Evolutionary conservation across 2,888 invertebrate species (phyloP).

Genomic region (Chesias legatella): DNA sequence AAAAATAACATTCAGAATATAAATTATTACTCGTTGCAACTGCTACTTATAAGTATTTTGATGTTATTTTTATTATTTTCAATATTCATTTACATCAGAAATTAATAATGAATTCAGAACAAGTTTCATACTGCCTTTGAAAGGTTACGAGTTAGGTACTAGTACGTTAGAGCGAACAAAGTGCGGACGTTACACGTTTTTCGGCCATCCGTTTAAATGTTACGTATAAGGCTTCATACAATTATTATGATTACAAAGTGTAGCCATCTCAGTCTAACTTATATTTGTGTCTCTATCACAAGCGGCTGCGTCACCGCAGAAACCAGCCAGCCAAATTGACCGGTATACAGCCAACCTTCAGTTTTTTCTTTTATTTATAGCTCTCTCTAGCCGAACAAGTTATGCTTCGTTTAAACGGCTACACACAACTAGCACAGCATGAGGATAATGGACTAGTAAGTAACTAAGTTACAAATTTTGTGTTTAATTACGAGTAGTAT

Average conservation of each 20-base stretch:
- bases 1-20: no score
- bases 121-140: slow-evolving; percentile 43
- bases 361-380: slow-evolving; percentile 79
- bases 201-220: slow-evolving; percentile 68
- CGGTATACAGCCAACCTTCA: slow-evolving; percentile 79
- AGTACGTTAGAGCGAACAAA: slow-evolving; percentile 56
- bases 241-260: slow-evolving; percentile 65
- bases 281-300: slow-evolving; percentile 46
- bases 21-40: no score
- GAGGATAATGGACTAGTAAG: slow-evolving; percentile 1
- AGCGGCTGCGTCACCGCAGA: slow-evolving; percentile 72
- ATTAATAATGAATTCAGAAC: slow-evolving; percentile 41
- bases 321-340: slow-evolving; percentile 79
- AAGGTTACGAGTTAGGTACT: slow-evolving; percentile 41
- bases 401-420: slow-evolving; percentile 55
- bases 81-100: not conserved
- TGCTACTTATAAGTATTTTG: no score
- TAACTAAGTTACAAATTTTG: not conserved
- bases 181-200: slow-evolving; percentile 70
- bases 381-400: slow-evolving; percentile 74
- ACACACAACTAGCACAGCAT: slow-evolving; percentile 29
- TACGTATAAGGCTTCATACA: slow-evolving; percentile 73
- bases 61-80: no score
- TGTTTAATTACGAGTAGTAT: no score
- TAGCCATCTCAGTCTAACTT: slow-evolving; percentile 41